Base-by-base conservation (phyloP, 2,888 invertebrate genomes). In the Spialia ferax region DNA sequence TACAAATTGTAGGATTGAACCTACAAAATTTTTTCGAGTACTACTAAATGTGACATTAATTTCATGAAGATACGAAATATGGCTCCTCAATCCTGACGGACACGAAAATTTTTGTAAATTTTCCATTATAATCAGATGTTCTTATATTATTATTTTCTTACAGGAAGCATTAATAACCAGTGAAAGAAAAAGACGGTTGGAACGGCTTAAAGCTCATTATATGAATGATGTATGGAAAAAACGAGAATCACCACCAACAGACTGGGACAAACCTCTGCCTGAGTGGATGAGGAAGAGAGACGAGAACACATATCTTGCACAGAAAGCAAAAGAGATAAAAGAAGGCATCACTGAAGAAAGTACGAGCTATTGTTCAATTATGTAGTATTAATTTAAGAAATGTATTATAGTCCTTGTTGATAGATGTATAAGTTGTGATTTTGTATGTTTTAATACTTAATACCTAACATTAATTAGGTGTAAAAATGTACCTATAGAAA, bases 181-280 rank as follows among this genome's bases (percentile, higher is more conserved):
- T 86, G 98, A 98, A 91, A 95, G 94, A 76, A 80, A 84, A 7
- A 93, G 97, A 57, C 94, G 97, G 69, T 75, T 93, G 32, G 86
- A 91, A 55, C 94, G 98, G 72, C 83, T 98, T 62, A 83, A 85
- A 66, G 94, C 95, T 0, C 97, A 98, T 84, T 95, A 95, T 74
- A 87, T 82, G 62, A 99, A 99, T 85, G 94, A 96, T 81, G 94
- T 96, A 0, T 99, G 99, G 99, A 94, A 96, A 77, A 96, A 95
- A 81, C 90, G 99, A 52, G 94, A 93, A 6, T 79, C 90, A 38
- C 98, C 98, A 0, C 98, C 98, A 0, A 88, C 93, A 62, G 96
- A 97, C 84, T 99, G 98, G 98, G 95, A 95, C 71, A 95, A 95
- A 71, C 97, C 97, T 0, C 84, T 98, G 68, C 98, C 98, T 0